phyloP scores from a whole-genome alignment of 2,113 vertebrate species.

The Chaetodon auriga region DNA sequence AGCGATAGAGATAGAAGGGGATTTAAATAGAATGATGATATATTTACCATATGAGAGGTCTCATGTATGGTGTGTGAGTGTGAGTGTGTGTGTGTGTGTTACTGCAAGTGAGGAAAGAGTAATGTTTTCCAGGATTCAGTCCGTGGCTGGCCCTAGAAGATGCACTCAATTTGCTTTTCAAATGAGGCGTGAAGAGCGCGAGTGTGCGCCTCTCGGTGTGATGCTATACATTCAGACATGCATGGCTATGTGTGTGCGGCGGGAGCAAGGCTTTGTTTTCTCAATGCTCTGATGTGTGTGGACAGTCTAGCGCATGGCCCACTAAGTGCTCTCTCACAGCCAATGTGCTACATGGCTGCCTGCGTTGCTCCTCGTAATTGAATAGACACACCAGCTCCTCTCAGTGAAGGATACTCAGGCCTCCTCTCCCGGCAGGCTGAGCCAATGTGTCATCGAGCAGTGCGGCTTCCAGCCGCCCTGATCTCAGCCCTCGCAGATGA shows the following conservation, averaged over 20 bases:
- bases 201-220: conserved; percentile 63
- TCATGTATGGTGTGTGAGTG: conserved; percentile 43
- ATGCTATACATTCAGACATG: conserved; percentile 69
- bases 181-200: conserved; percentile 84
- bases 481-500: conserved; percentile 55
- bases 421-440: conserved; percentile 52
- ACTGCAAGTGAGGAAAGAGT: conserved; percentile 55
- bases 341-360: conserved; percentile 73
- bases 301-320: conserved; percentile 68
- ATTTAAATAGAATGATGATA: conserved; percentile 72
- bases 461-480: conserved; percentile 36
- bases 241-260: conserved; percentile 76
- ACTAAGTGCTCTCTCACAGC: conserved; percentile 77
- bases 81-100: conserved; percentile 45
- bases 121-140: conserved; percentile 79
- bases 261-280: conserved; percentile 85
- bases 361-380: conserved; percentile 71
- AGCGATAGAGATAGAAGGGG: conserved; percentile 69
- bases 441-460: conserved; percentile 42
- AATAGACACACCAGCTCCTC: conserved; percentile 75
- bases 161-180: conserved; percentile 85
- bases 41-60: conserved; percentile 73
- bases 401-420: conserved; percentile 62
- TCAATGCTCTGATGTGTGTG: conserved; percentile 84
- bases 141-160: conserved; percentile 73